A percentile compares a stretch with the other conserved stretches of the same genome.
These are phyloP conservation scores for Grus americana DNA, from an alignment of 2,113 vertebrate species.

Conservation along the genomic window DNA sequence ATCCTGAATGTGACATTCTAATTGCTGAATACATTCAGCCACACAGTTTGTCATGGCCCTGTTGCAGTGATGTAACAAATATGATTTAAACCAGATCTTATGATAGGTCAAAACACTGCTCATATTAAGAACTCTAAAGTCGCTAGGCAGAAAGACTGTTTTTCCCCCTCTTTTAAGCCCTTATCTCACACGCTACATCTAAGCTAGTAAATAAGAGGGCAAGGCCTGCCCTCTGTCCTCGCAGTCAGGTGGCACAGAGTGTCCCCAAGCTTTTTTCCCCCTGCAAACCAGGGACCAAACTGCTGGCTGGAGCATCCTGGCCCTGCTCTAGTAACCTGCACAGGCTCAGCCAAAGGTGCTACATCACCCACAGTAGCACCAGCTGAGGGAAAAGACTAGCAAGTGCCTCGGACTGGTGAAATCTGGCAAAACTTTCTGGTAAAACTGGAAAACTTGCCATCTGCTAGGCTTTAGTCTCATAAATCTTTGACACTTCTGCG, in stretches of 20 bases:
- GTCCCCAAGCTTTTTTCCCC: neutral
- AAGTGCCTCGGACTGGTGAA: neutral
- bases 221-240: neutral
- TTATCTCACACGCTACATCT: fast-evolving
- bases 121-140: neutral
- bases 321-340: neutral
- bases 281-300: neutral
- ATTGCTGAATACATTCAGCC: neutral
- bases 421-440: neutral
- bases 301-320: neutral
- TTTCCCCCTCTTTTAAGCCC: neutral
- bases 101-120: neutral
- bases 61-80: neutral
- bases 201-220: neutral
- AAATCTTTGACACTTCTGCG: neutral
- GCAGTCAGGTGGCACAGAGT: fast-evolving
- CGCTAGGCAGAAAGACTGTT: neutral
- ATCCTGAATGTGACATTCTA: neutral
- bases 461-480: neutral
- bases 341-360: neutral
- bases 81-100: neutral
- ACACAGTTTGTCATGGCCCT: neutral
- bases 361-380: neutral
- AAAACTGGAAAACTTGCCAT: neutral
- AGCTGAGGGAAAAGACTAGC: neutral